Evolutionary conservation across 2,113 vertebrate genomes (phyloP), one percentile per base, ranked within the genome.

Genomic region (Chrysochloris asiatica): DNA sequence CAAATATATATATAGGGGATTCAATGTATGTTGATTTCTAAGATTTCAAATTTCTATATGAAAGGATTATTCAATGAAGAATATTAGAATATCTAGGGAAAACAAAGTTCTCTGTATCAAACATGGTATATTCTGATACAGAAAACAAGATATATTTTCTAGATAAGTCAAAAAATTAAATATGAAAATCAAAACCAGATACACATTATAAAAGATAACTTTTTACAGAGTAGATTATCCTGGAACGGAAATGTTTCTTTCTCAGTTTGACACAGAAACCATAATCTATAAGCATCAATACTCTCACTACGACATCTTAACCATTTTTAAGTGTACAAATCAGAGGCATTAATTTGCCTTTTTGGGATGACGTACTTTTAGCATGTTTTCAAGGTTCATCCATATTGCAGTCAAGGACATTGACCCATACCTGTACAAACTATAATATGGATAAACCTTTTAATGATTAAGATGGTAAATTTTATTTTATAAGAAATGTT

Each of bases 101-200:
- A 83, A 65, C 26, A 52, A 38, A 67, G 12, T 59, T 59, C 22
- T 75, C 75, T 69, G 12, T 26, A 69, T 78, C 43, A 41, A 83
- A 78, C 8, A 71, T 78, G 17, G n/a, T n/a, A n/a, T n/a, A n/a
- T n/a, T n/a, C n/a, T n/a, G n/a, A n/a, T n/a, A n/a, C n/a, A n/a
- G n/a, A n/a, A n/a, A n/a, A n/a, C n/a, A 78, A 69, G 81, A 72
- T 45, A 88, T 71, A 89, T 52, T 78, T 52, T 78, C 50, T 71
- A 78, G 91, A 72, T 59, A 2, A 89, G 47, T 73, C 67, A 75
- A 65, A 72, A 28, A 71, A 2, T 78, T 78, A 50, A 71, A 72
- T 17, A 36, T 11, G 3, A 38, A 77, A 83, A 77, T 47, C 19
- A 7, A 77, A 88, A 93, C 26, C 33, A 52, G 45, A 78, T 28